Evolutionary conservation across 2,888 invertebrate genomes (phyloP).

Genomic region (Chironomus tentans): DNA sequence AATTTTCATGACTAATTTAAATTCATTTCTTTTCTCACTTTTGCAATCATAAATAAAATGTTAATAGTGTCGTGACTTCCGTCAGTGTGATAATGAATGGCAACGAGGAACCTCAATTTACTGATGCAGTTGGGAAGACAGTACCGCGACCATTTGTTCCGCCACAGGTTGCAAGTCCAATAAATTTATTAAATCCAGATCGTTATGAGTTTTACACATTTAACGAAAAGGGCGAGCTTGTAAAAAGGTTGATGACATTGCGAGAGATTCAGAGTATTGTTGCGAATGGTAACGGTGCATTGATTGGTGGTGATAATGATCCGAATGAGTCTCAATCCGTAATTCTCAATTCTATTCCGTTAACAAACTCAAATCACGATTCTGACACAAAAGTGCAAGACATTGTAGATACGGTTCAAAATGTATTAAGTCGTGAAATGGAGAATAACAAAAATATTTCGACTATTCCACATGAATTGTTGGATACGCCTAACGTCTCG

Average conservation of each 20-base stretch:
- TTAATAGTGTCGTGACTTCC: conserved; percentile 52
- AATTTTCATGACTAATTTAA: no score
- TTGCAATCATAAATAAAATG: conserved; percentile 32
- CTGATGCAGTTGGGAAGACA: conserved; percentile 60
- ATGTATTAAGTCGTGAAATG: conserved; percentile 65
- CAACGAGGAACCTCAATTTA: conserved; percentile 51
- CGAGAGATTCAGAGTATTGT: conserved; percentile 78
- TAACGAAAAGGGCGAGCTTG: conserved; percentile 71
- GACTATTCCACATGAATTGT: conserved; percentile 43
- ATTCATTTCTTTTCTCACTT: conserved; percentile 17
- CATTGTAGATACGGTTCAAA: conserved; percentile 74
- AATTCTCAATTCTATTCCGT: conserved; percentile 35
- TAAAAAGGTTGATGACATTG: conserved; percentile 74
- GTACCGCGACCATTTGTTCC: conserved; percentile 54
- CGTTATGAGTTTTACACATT: conserved; percentile 82
- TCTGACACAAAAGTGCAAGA: conserved; percentile 64
- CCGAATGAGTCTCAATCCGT: conserved; percentile 44
- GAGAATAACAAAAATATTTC: conserved; percentile 50
- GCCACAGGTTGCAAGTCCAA: conserved; percentile 66
- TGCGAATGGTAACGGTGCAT: conserved; percentile 63
- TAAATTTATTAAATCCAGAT: conserved; percentile 69
- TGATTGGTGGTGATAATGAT: conserved; percentile 6
- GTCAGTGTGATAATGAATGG: conserved; percentile 55
- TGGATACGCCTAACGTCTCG: conserved; percentile 64
- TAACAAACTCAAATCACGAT: conserved; percentile 43